Evolutionary conservation across 2,113 vertebrate species (phyloP).

Genomic region (Ceyx cyanopectus): DNA sequence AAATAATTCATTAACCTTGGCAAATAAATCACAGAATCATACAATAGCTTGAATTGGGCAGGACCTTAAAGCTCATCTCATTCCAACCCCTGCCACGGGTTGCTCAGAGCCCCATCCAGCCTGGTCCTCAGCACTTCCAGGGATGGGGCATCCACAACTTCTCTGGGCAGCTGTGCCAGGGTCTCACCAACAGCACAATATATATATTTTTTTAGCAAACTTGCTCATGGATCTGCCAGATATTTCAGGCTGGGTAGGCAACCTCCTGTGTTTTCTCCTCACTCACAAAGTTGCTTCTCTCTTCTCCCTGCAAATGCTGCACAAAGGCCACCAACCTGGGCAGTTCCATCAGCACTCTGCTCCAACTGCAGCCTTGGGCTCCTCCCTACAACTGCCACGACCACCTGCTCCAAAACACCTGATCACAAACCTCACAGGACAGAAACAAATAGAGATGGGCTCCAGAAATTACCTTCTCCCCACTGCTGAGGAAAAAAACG

Average conservation of each 20-base stretch:
- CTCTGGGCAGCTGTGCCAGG: too few species aligned
- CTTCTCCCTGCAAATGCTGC: neutral
- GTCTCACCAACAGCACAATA: neutral
- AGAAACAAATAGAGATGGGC: neutral
- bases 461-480: neutral
- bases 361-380: neutral
- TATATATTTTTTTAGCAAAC: neutral
- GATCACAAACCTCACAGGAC: neutral
- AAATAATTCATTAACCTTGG: neutral
- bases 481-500: neutral
- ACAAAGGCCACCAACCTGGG: neutral
- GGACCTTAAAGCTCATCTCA: too few species aligned
- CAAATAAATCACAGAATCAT: neutral
- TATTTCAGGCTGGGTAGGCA: neutral
- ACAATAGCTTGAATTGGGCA: too few species aligned
- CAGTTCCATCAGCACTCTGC: neutral
- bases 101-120: too few species aligned
- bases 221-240: neutral
- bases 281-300: neutral
- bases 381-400: too few species aligned
- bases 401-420: rapidly evolving
- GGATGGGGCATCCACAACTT: too few species aligned
- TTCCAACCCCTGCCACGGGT: too few species aligned
- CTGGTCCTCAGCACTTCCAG: too few species aligned
- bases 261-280: neutral